phyloP scores from a whole-genome alignment of 2,797 vertebrate genomes.

The Gorsachius magnificus region DNA sequence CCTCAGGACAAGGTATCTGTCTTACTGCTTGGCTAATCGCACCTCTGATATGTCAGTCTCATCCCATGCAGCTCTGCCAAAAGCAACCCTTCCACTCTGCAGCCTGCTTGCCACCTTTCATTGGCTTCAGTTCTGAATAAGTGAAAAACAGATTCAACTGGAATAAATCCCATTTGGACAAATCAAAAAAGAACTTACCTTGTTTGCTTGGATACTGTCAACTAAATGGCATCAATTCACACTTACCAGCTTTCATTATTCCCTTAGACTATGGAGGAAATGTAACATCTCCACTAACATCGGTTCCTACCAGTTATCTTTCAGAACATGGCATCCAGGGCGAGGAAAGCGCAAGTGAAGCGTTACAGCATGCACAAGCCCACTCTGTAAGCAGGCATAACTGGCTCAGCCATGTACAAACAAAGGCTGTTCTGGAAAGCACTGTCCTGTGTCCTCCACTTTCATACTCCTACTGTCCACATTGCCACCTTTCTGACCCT shows the following conservation, averaged over 20 bases:
- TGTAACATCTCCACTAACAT: neutral
- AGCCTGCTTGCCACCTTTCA: neutral
- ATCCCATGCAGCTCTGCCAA: neutral
- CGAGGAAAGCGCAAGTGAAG: neutral
- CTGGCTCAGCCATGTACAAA: neutral
- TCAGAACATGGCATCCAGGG: neutral
- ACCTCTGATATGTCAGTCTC: neutral
- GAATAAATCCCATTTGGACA: neutral
- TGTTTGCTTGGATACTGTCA: neutral
- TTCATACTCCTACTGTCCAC: neutral
- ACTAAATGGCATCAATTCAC: neutral
- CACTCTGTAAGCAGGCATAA: neutral
- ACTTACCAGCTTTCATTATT: neutral
- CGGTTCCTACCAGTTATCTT: neutral
- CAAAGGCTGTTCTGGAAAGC: neutral
- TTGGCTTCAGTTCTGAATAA: neutral
- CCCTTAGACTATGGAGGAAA: neutral
- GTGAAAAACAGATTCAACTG: rapidly evolving
- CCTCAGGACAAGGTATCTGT: neutral
- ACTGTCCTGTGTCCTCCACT: neutral
- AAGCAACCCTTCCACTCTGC: neutral
- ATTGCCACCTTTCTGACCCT: neutral
- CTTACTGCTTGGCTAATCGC: neutral
- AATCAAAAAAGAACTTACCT: neutral
- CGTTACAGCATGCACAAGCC: neutral